Evolutionary conservation across 2,113 vertebrate species (phyloP).

Genomic region (Hassar affinis): DNA sequence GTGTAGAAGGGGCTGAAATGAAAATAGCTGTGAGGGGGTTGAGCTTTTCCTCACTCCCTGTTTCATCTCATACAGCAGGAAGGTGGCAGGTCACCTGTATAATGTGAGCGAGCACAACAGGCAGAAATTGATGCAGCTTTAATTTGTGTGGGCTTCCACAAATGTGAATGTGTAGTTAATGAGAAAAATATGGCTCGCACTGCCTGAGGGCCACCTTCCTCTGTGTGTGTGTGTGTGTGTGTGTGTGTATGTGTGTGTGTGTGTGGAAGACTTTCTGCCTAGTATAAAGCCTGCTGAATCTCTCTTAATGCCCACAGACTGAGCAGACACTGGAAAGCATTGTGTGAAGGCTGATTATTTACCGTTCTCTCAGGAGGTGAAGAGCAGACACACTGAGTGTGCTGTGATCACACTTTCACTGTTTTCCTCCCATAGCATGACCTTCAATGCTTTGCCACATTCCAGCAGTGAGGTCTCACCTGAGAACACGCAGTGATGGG

Average conservation of each 20-base stretch:
- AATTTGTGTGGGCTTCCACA: conserved; percentile 21
- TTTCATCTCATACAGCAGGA: conserved; percentile 52
- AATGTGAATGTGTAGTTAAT: conserved; percentile 46
- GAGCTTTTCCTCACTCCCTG: conserved; percentile 38
- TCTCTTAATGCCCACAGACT: conserved; percentile 30
- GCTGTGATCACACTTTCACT: conserved; percentile 16
- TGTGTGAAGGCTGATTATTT: conserved; percentile 38
- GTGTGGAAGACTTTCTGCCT: neutral
- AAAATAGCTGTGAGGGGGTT: conserved; percentile 53
- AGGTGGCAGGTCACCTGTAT: conserved; percentile 56
- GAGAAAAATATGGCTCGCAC: conserved; percentile 50
- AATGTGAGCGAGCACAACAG: conserved; percentile 55
- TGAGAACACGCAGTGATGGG: conserved; percentile 41
- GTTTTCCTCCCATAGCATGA: conserved; percentile 15
- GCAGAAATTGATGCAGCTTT: conserved; percentile 50
- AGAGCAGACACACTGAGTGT: conserved; percentile 12
- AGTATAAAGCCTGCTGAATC: conserved; percentile 1
- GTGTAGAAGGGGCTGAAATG: conserved; percentile 47
- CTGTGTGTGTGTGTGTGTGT: neutral
- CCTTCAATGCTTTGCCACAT: conserved; percentile 12
- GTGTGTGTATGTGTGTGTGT: neutral
- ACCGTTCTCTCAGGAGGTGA: conserved; percentile 10
- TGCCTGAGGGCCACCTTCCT: conserved; percentile 27
- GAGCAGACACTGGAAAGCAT: conserved; percentile 37
- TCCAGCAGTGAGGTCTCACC: conserved; percentile 37